Evolutionary conservation across 2,113 vertebrate species (phyloP).

Genomic region (Daphoenositta chrysoptera): DNA sequence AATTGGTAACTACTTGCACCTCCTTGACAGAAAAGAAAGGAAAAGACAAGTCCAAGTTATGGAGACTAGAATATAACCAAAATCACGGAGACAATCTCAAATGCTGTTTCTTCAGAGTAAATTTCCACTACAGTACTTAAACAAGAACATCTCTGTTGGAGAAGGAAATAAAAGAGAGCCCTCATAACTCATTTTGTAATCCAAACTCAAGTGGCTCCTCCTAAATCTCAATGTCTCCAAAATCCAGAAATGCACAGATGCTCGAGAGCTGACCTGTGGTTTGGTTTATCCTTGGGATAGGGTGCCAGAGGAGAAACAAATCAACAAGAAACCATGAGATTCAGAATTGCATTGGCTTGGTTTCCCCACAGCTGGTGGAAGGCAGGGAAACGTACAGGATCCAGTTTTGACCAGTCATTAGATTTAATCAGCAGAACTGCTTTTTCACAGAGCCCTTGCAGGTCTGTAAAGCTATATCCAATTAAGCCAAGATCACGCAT

Average conservation of each 20-base stretch:
- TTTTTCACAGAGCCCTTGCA: not conserved
- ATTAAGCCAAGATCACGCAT: constrained; percentile 33
- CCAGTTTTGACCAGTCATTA: constrained; percentile 28
- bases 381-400: not conserved
- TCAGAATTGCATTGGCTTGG: not conserved
- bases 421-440: constrained; percentile 35
- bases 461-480: constrained; percentile 26
- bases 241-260: not conserved
- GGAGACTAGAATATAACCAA: not conserved
- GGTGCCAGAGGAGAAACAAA: not conserved
- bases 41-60: not conserved
- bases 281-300: not conserved
- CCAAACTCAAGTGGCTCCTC: not conserved
- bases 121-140: not conserved
- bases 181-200: not conserved
- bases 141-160: not conserved
- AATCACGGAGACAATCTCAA: not conserved
- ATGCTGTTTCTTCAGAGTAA: not conserved
- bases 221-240: not conserved
- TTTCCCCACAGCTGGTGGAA: not conserved
- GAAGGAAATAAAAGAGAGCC: not conserved
- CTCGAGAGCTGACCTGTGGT: not conserved
- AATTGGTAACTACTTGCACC: not conserved
- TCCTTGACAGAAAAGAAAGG: not conserved
- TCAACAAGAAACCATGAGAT: not conserved